Conservation (phyloP, 2,797 vertebrate genomes). For the Anguilla anguilla region DNA sequence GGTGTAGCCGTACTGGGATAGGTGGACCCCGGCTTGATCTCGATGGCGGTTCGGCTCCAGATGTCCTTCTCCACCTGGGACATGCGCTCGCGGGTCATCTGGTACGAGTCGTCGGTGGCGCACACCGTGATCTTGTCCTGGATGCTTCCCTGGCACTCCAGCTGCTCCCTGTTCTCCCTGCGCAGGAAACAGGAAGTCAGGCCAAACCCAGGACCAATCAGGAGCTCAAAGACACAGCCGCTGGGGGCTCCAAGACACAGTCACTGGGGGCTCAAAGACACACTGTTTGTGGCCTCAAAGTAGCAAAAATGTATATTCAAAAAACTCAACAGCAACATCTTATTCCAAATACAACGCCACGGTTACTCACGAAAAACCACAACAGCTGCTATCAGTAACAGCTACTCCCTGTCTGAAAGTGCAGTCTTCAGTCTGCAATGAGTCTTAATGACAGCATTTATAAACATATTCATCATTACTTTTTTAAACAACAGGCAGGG, state of each 20-base stretch:
- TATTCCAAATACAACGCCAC: too few relatives aligned
- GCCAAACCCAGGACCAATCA: neutral
- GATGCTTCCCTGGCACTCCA: conserved; percentile 83
- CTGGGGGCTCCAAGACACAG: neutral
- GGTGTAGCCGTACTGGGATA: conserved; percentile 69
- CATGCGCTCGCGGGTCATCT: conserved; percentile 74
- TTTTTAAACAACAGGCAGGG: neutral
- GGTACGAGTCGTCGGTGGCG: conserved; percentile 80
- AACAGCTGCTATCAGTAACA: neutral
- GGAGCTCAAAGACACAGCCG: neutral
- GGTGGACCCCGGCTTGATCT: conserved; percentile 73
- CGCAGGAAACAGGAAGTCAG: conserved; percentile 29
- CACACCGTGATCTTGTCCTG: conserved; percentile 86
- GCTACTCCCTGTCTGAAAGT: neutral
- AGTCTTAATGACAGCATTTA: neutral
- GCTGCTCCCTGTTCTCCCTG: conserved; percentile 77
- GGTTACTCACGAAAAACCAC: too few relatives aligned
- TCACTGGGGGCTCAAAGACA: too few relatives aligned
- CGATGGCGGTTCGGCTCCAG: conserved; percentile 76
- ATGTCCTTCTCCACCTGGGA: conserved; percentile 81
- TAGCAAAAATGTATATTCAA: too few relatives aligned
- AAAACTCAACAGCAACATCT: too few relatives aligned
- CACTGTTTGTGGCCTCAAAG: too few relatives aligned
- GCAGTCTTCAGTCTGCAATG: too few relatives aligned
- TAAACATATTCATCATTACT: neutral